phyloP scores from a whole-genome alignment of 2,113 vertebrate species.

The Strigops habroptila region DNA sequence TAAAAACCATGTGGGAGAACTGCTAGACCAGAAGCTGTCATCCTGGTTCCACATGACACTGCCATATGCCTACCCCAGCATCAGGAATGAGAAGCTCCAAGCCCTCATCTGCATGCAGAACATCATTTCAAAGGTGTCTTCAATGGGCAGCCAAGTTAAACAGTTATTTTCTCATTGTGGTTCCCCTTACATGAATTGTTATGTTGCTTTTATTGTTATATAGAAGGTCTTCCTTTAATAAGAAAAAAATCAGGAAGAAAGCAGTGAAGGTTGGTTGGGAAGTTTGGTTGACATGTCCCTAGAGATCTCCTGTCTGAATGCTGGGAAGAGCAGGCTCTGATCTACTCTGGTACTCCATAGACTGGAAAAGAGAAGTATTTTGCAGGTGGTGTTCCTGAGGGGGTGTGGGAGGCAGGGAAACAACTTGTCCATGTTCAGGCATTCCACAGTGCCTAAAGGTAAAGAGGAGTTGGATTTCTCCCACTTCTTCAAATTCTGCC shows the following conservation, averaged over 20 bases:
- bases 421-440: not conserved
- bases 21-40: not conserved
- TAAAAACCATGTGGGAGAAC: fast-evolving
- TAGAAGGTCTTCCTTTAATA: not conserved
- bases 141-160: not conserved
- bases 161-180: not conserved
- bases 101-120: not conserved
- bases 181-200: not conserved
- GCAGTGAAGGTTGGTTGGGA: not conserved
- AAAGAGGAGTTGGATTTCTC: not conserved
- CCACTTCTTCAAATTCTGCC: not conserved
- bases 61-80: not conserved
- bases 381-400: slow-evolving; percentile 33
- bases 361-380: not conserved
- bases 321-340: not conserved
- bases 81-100: not conserved
- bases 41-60: not conserved
- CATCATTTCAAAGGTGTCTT: not conserved
- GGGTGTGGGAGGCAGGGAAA: not conserved
- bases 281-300: not conserved
- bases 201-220: not conserved
- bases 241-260: not conserved
- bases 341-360: not conserved
- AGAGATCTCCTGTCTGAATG: not conserved
- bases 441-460: not conserved